Base-by-base conservation (phyloP, 2,113 vertebrate species). In the Mastomys coucha region DNA sequence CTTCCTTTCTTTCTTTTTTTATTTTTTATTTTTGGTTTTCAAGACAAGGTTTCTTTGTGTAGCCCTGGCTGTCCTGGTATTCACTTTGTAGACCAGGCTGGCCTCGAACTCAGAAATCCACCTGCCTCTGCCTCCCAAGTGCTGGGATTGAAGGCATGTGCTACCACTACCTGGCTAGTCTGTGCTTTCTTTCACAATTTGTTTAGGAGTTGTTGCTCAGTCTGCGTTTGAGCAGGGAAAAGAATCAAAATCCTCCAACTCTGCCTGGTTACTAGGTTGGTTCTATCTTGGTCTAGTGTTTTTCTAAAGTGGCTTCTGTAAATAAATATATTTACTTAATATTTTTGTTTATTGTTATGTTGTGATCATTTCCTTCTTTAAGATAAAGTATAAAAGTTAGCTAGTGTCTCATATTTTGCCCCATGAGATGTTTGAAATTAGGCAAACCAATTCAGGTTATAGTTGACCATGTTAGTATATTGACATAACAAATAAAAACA, bases 401-500 rank as follows among this genome's bases (percentile, higher is more conserved):
- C 3, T 53, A 4, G 13, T 12, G 3, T 3, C 86, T 11, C 3
- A 51, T 76, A 51, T 31, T 76, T 92, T 77, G 39, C 85, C n/a
- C 3, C 69, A 13, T 88, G 58, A 80, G 26, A 26, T 76, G 10
- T 93, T 19, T 95, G 45, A 96, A 93, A 76, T 94, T 82, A 78
- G 75, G 8, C 76, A 87, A 90, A 91, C 6, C 36, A 76, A 49
- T 91, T 95, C 20, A 28, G 81, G 45, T 88, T 45, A 85, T 69
- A 82, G 58, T 82, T 82, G 31, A 14, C 49, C 92, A n/a, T 82
- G 10, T 91, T 53, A 75, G 22, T 60, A 85, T 65, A 20, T 86
- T 91, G 93, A 73, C 33, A 33, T 93, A n/a, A 88, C 72, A 93
- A 39, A 69, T 95, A 31, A 78, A 69, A 73, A 60, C 33, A 94